A percentile compares a stretch with the other conserved stretches of the same genome.
Conservation (phyloP, 2,888 invertebrate species). For the Frankliniella fusca region DNA sequence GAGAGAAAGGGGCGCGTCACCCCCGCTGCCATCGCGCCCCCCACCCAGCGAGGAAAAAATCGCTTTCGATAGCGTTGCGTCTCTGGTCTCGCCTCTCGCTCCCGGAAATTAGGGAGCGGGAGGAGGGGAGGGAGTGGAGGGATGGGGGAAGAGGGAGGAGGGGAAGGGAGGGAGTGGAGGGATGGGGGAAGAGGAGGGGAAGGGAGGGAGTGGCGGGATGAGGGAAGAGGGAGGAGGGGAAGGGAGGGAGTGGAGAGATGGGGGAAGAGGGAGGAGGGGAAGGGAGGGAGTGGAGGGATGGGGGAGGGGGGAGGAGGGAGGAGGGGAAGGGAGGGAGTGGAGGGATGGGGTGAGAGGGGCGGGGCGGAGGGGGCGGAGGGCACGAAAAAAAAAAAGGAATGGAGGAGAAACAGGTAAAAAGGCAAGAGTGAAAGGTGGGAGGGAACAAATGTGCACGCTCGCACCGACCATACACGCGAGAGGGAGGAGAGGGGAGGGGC, state of each 20-base stretch:
- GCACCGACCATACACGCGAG: too few relatives aligned
- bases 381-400: too few relatives aligned
- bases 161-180: background rate
- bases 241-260: background rate
- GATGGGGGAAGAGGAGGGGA: background rate
- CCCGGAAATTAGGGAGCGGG: background rate
- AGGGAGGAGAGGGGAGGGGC: too few relatives aligned
- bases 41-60: too few relatives aligned
- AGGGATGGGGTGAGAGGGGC: too few relatives aligned
- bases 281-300: background rate
- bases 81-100: too few relatives aligned
- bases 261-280: background rate
- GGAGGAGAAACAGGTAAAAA: background rate
- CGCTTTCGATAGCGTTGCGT: too few relatives aligned
- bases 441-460: background rate
- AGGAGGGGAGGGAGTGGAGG: background rate
- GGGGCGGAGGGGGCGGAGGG: too few relatives aligned
- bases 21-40: too few relatives aligned
- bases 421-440: background rate
- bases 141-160: background rate
- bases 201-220: background rate
- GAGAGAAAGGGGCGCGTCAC: too few relatives aligned
- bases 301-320: too few relatives aligned
- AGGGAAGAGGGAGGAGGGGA: background rate
- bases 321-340: too few relatives aligned